These are phyloP conservation scores for Eucidaris tribuloides DNA, from an alignment of 35 echinoderm and acorn worm genomes.

Conservation along the genomic window DNA sequence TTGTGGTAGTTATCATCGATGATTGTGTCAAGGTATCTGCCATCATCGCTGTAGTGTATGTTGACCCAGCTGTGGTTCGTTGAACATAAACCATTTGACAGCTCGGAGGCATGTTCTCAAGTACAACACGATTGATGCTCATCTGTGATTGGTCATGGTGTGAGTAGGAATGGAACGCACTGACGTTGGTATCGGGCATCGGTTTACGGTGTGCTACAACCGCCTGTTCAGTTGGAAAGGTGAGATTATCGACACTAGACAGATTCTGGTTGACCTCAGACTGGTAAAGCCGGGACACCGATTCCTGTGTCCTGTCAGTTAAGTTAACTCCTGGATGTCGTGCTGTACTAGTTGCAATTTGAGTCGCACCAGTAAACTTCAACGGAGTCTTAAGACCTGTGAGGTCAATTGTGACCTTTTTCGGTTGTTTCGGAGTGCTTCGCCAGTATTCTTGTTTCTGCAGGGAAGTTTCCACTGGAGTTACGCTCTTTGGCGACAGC, in stretches of 20 bases:
- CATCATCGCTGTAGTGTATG: conserved; percentile 26
- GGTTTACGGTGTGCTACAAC: background rate
- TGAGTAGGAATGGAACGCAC: background rate
- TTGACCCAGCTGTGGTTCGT: conserved; percentile 29
- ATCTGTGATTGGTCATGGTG: background rate
- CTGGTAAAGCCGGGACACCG: background rate
- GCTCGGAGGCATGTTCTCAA: conserved; percentile 33
- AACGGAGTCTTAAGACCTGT: background rate
- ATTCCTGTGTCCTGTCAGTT: background rate
- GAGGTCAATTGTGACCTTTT: conserved; percentile 4
- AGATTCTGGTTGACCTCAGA: background rate
- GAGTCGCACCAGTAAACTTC: background rate
- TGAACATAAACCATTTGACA: conserved; percentile 39
- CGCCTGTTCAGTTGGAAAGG: background rate
- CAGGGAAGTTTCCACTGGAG: background rate
- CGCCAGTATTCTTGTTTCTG: background rate
- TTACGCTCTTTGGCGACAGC: background rate
- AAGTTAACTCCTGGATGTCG: background rate
- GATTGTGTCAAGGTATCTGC: background rate
- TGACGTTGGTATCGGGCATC: background rate
- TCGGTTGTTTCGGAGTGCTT: background rate
- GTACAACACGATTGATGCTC: background rate
- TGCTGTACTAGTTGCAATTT: background rate
- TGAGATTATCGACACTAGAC: background rate
- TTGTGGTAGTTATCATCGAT: background rate